Conservation (phyloP, 2,113 vertebrate species). For the Balaeniceps rex region DNA sequence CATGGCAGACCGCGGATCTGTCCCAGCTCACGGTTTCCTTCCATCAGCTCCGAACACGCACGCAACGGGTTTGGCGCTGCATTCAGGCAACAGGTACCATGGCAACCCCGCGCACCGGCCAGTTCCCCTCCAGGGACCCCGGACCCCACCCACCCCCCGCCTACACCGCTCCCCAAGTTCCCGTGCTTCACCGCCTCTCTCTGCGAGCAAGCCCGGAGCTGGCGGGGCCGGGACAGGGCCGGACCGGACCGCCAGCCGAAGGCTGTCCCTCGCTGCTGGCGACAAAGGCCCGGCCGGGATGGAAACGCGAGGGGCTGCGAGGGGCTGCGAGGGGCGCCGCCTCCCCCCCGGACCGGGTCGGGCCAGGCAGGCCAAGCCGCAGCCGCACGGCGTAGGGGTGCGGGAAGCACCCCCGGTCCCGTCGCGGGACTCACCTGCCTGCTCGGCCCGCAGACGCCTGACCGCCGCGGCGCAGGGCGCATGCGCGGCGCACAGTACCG, state of each 20-base stretch:
- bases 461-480: too few species aligned
- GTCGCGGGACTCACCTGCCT: rapidly evolving
- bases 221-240: too few species aligned
- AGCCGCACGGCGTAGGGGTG: too few species aligned
- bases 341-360: too few species aligned
- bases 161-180: rapidly evolving
- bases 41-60: neutral
- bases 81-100: rapidly evolving
- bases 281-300: neutral
- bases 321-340: too few species aligned
- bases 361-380: too few species aligned
- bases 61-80: rapidly evolving
- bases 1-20: rapidly evolving
- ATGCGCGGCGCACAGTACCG: too few species aligned
- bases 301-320: neutral
- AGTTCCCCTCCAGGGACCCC: rapidly evolving
- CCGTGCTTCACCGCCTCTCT: rapidly evolving
- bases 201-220: neutral
- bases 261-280: too few species aligned
- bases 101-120: neutral
- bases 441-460: rapidly evolving
- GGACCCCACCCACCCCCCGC: rapidly evolving
- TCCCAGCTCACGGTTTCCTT: neutral
- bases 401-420: too few species aligned
- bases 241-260: neutral